Evolutionary conservation across 2,113 vertebrate genomes (phyloP), one percentile per base, ranked within the genome.

Genomic region (Microcebus ravelobensis): DNA sequence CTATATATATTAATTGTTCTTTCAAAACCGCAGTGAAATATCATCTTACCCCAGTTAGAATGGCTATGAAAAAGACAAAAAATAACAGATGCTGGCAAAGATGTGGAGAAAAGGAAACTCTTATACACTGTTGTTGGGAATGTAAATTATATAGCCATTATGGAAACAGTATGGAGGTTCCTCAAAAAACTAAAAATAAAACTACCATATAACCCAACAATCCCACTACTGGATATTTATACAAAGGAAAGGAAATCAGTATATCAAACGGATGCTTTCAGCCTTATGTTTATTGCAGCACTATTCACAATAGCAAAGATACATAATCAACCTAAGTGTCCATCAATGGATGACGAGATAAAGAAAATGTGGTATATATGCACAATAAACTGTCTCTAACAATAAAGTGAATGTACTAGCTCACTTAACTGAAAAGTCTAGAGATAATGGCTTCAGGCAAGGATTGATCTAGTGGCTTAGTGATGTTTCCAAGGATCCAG

Each of bases 391-490:
- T 73, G 27, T 94, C 52, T 71, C 23, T 70, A 65, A 71, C 20
- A 84, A 74, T 48, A 83, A 90, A 91, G 6, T 55, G 34, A 94
- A 91, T 88, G 74, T 93, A 82, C 65, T 89, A 94, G 23, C 31
- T 97, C 34, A 94, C 57, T 74, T 55, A 92, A 95, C 42, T 87
- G 50, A 94, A 89, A 96, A 61, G 6, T 55, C n/a, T 68, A 93
- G 67, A 93, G 20, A 80, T 50, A 85, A 67, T 81, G 71, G 6
- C 12, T 95, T 94, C 42, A 91, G 77, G 34, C n/a, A 91, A 81
- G 31, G 50, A 71, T 71, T 77, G 57, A 86, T 87, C 36, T 87
- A 90, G 25, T 76, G 70, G 25, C 45, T 93, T 95, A 82, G 45
- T 93, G 48, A 93, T 88, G 36, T 79, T 82, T 79, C 11, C 20